Evolutionary conservation across 2,113 vertebrate genomes (phyloP).

Genomic region (Leiothrix lutea): DNA sequence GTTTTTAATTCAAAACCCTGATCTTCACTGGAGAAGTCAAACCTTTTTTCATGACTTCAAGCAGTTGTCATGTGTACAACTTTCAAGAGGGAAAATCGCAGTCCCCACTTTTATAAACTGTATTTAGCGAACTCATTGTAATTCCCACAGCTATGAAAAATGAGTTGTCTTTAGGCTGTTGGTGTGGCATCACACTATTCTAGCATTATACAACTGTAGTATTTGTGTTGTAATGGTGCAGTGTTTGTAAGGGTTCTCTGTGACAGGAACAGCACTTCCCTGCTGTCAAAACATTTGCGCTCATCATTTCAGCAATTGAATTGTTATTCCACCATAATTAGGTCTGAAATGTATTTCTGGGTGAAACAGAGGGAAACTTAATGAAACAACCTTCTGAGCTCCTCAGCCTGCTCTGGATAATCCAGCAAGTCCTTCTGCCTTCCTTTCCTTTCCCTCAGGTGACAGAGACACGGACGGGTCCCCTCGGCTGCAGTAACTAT

Average conservation of each 20-base stretch:
- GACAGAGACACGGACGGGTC: conserved; percentile 95
- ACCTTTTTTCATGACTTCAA: background rate
- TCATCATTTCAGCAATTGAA: background rate
- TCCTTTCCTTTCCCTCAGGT: conserved; percentile 77
- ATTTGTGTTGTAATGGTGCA: background rate
- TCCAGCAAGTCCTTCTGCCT: conserved; percentile 4
- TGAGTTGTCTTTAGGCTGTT: background rate
- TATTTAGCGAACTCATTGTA: background rate
- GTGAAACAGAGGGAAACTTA: background rate
- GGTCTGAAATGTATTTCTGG: background rate
- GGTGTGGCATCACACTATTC: background rate
- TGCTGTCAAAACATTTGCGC: background rate
- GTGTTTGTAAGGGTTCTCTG: background rate
- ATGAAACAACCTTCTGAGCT: background rate
- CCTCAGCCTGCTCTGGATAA: conserved; percentile 10
- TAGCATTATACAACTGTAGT: fast-evolving
- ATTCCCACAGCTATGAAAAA: background rate
- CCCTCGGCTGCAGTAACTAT: conserved; percentile 99
- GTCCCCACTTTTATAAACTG: background rate
- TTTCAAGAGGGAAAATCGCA: background rate
- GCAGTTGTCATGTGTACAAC: fast-evolving
- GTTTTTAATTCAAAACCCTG: background rate
- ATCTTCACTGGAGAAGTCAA: background rate
- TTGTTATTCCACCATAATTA: background rate
- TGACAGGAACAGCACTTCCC: background rate